A percentile compares a stretch with the other conserved stretches of the same genome.
Evolutionary conservation across 2,113 vertebrate species (phyloP).

Genomic region (Ursus arctos): DNA sequence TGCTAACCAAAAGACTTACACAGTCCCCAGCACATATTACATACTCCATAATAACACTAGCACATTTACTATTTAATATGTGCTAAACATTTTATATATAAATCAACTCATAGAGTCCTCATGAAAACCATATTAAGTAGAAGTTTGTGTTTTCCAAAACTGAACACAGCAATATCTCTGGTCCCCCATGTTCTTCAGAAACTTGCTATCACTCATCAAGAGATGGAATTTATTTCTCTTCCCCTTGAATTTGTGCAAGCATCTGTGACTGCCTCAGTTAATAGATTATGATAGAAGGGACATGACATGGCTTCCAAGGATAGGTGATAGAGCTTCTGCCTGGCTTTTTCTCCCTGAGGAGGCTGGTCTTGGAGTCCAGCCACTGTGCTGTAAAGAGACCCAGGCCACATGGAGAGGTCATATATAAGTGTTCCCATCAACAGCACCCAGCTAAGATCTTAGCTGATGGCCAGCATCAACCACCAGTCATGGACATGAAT

Average conservation of each 20-base stretch:
- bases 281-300: neutral
- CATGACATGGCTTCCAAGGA: neutral
- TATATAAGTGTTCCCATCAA: neutral
- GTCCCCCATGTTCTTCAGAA: neutral
- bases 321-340: neutral
- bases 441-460: neutral
- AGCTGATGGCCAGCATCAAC: neutral
- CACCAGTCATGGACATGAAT: neutral
- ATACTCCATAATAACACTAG: neutral
- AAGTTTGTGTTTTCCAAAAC: slow-evolving; percentile 1
- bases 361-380: neutral
- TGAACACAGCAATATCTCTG: neutral
- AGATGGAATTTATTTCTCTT: neutral
- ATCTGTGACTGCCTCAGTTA: neutral
- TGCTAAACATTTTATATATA: neutral
- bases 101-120: neutral
- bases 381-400: neutral
- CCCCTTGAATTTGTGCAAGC: neutral
- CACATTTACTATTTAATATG: neutral
- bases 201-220: neutral
- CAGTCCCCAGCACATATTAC: neutral
- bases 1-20: neutral
- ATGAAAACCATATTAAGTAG: neutral
- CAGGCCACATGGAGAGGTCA: neutral
- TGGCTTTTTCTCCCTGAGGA: neutral